These are phyloP conservation scores for Gephyroberyx darwinii DNA, from an alignment of 2,797 vertebrate species.

Conservation along the genomic window DNA sequence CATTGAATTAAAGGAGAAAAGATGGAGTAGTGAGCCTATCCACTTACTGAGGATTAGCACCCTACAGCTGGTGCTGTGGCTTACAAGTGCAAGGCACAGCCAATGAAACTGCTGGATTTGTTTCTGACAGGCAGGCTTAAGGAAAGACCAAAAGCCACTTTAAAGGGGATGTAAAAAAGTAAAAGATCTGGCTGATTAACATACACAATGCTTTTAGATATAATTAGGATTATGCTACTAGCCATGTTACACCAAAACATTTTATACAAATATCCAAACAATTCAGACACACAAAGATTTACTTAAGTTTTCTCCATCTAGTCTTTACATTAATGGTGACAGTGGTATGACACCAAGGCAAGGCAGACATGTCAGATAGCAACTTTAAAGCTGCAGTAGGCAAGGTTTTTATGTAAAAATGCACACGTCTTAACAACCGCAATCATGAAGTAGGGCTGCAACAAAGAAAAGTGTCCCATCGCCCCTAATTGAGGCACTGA, in stretches of 20 bases:
- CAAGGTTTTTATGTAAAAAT: no score
- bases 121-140: conserved; percentile 36
- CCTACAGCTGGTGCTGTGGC: conserved; percentile 50
- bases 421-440: no score
- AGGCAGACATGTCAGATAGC: no score
- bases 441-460: no score
- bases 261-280: background rate
- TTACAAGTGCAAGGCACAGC: conserved; percentile 39
- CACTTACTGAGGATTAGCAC: conserved; percentile 75
- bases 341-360: no score
- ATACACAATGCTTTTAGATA: background rate
- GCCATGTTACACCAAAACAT: no score
- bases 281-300: background rate
- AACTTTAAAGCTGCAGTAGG: no score
- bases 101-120: conserved; percentile 43
- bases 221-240: background rate
- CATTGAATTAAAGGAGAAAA: conserved; percentile 31
- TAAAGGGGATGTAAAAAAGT: conserved; percentile 27
- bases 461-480: no score
- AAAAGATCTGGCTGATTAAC: conserved; percentile 15
- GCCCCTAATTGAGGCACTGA: no score
- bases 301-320: no score
- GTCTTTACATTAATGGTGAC: no score
- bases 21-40: conserved; percentile 47
- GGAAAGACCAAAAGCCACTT: conserved; percentile 24